Conservation (phyloP, 1,140 invertebrate genomes). For the Tetramorium parvispinum region DNA sequence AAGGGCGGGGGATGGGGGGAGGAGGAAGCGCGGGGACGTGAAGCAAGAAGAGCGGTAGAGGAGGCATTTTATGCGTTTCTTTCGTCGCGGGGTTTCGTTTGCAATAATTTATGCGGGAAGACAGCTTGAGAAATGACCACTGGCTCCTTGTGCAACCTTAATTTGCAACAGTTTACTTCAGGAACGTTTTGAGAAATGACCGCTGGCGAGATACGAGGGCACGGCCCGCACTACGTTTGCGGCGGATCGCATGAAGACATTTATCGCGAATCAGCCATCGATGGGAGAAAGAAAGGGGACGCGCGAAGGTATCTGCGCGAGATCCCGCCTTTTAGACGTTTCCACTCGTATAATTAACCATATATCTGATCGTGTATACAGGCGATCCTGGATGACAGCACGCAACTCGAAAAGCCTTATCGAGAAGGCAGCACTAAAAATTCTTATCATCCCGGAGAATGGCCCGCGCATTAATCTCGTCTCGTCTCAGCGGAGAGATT, state of each 20-base stretch:
- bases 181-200: constrained; percentile 81
- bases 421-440: not conserved
- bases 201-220: constrained; percentile 70
- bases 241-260: constrained; percentile 74
- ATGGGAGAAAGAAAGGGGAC: constrained; percentile 49
- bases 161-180: constrained; percentile 84
- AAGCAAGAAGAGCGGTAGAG: constrained; percentile 44
- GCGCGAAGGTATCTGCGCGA: constrained; percentile 29
- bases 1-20: constrained; percentile 3
- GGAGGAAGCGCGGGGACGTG: constrained; percentile 7
- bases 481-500: not conserved
- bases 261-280: constrained; percentile 73
- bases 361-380: not conserved
- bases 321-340: constrained; percentile 45
- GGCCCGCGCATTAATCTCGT: not conserved
- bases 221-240: constrained; percentile 60
- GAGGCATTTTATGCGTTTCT: constrained; percentile 81
- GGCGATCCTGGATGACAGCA: not conserved
- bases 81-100: constrained; percentile 82
- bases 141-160: constrained; percentile 83
- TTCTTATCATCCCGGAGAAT: not conserved
- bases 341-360: constrained; percentile 49
- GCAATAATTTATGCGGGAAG: constrained; percentile 84
- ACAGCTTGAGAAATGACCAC: constrained; percentile 84
- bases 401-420: not conserved